These are phyloP conservation scores for Perognathus longimembris DNA, from an alignment of 2,113 vertebrate genomes.

Conservation along the genomic window DNA sequence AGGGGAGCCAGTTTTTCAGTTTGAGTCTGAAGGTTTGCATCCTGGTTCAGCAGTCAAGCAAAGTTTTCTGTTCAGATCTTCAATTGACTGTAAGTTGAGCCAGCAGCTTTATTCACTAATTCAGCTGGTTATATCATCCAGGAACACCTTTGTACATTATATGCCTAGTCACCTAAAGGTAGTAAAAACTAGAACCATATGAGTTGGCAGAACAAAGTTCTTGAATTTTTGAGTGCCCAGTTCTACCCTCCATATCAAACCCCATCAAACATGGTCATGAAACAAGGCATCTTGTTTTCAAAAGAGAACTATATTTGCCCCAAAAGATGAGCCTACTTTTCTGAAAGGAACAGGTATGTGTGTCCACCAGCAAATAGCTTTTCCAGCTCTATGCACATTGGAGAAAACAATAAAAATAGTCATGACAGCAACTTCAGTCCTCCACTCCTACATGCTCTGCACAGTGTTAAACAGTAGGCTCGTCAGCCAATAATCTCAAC, in stretches of 20 bases:
- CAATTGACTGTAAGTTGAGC: neutral
- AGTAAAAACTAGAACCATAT: neutral
- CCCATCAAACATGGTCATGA: neutral
- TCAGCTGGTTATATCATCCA: neutral
- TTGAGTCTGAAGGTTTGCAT: neutral
- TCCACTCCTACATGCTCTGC: neutral
- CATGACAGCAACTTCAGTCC: neutral
- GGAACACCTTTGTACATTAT: neutral
- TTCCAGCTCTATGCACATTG: neutral
- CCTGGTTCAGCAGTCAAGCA: neutral
- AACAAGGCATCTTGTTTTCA: neutral
- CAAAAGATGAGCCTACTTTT: neutral
- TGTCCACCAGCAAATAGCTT: neutral
- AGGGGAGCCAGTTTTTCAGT: neutral
- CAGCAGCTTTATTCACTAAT: neutral
- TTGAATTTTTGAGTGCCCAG: neutral
- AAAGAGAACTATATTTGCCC: neutral
- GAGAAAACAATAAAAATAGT: neutral
- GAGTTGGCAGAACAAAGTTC: neutral
- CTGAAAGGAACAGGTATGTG: neutral
- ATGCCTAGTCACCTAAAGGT: neutral
- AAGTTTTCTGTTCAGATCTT: neutral
- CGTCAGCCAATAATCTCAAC: neutral
- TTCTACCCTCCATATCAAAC: too few species aligned
- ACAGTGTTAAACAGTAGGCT: neutral